Evolutionary conservation across 2,113 vertebrate genomes (phyloP).

Genomic region (Lepidothrix coronata): DNA sequence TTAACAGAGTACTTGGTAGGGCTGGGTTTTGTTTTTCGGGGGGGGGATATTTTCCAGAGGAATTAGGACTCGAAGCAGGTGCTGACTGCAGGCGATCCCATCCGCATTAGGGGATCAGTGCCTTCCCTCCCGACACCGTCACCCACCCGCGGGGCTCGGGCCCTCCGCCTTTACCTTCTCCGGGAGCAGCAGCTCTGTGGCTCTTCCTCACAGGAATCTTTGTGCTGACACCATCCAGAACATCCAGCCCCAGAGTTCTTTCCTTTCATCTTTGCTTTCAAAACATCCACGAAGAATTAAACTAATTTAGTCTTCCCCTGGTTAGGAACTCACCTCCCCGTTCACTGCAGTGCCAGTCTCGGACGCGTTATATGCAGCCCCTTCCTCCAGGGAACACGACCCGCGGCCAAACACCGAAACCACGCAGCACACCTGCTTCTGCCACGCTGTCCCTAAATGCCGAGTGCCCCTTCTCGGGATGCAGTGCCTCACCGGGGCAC

Average conservation of each 20-base stretch:
- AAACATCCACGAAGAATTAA: fast-evolving
- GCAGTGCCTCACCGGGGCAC: neutral
- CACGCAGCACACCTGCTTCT: neutral
- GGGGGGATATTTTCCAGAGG: neutral
- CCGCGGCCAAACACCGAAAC: fast-evolving
- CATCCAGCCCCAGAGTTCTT: neutral
- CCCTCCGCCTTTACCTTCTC: neutral
- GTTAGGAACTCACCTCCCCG: neutral
- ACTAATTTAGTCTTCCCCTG: neutral
- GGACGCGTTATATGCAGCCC: neutral
- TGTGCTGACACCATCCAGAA: neutral
- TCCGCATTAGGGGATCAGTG: neutral
- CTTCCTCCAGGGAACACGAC: neutral
- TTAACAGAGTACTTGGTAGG: neutral
- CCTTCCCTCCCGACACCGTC: fast-evolving
- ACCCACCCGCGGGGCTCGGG: fast-evolving
- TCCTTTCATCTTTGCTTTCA: neutral
- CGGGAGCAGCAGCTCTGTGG: neutral
- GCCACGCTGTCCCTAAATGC: neutral
- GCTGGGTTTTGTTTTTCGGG: neutral
- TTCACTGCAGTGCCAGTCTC: neutral
- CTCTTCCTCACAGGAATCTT: neutral
- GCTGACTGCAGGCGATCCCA: too few species aligned
- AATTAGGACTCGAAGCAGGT: neutral
- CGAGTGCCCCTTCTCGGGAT: too few species aligned